These are phyloP conservation scores for Strix aluco DNA, from an alignment of 2,113 vertebrate genomes.

Conservation along the genomic window DNA sequence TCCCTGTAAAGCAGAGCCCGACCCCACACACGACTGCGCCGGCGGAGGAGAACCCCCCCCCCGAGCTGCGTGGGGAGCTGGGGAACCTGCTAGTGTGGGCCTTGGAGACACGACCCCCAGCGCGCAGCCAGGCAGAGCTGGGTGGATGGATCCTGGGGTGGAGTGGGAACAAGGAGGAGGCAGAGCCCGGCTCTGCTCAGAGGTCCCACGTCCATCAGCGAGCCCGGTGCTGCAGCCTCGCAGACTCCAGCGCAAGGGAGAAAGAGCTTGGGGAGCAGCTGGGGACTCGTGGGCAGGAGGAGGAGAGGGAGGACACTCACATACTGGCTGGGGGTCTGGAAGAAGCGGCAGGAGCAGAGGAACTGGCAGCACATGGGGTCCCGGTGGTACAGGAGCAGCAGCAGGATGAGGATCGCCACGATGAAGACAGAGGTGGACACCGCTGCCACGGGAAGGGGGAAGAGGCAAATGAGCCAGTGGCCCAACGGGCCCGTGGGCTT, in stretches of 20 bases:
- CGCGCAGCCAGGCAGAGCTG: not conserved
- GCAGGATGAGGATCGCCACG: slow-evolving; percentile 75
- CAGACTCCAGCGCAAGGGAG: not conserved
- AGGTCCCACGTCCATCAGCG: rapidly evolving
- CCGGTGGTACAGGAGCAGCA: slow-evolving; percentile 79
- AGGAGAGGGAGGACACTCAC: slow-evolving; percentile 48
- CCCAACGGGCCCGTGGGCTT: not conserved
- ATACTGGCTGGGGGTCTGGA: slow-evolving; percentile 69
- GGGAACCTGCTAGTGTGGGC: not conserved
- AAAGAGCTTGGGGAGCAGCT: rapidly evolving
- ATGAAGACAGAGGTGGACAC: slow-evolving; percentile 82
- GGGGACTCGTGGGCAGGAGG: not conserved
- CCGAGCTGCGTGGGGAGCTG: not conserved
- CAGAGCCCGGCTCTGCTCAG: not conserved
- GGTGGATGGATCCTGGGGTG: not conserved
- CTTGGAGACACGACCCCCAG: not conserved
- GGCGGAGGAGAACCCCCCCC: not conserved
- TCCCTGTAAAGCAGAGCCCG: not conserved
- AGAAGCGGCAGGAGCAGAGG: slow-evolving; percentile 75
- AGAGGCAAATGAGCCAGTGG: not conserved
- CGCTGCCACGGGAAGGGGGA: not conserved
- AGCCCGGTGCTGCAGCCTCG: rapidly evolving
- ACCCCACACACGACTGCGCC: not conserved
- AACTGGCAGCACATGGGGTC: slow-evolving; percentile 81
- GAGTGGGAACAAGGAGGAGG: not conserved